These are phyloP conservation scores for Stenolophus ochropezus DNA, from an alignment of 2,888 invertebrate genomes.

Conservation along the genomic window DNA sequence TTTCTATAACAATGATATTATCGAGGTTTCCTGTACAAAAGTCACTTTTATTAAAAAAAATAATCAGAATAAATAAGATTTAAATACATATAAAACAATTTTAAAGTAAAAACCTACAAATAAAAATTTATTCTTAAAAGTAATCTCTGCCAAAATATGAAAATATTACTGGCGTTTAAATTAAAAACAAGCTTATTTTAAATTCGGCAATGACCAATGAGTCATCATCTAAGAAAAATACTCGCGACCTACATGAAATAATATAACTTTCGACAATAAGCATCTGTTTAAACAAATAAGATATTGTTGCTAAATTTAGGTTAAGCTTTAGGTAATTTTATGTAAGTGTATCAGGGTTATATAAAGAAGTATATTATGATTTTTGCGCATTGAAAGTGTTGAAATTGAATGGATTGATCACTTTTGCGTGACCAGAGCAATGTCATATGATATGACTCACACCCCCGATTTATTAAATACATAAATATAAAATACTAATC, in stretches of 20 bases:
- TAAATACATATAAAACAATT: background rate
- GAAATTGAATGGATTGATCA: background rate
- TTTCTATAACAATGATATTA: background rate
- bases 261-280: conserved; percentile 4
- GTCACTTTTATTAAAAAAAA: background rate
- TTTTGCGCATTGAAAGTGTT: conserved; percentile 11
- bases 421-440: conserved; percentile 20
- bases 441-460: conserved; percentile 36
- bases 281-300: conserved; percentile 21
- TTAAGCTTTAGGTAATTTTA: conserved; percentile 6
- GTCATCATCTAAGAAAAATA: conserved; percentile 28
- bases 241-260: conserved; percentile 12
- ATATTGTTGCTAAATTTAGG: conserved; percentile 20
- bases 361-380: conserved; percentile 10
- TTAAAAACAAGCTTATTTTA: conserved; percentile 26
- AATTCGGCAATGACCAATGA: conserved; percentile 12
- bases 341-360: conserved; percentile 39
- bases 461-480: conserved; percentile 25
- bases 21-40: conserved; percentile 17
- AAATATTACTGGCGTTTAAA: background rate
- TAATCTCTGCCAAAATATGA: conserved; percentile 9
- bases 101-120: background rate
- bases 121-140: conserved; percentile 9
- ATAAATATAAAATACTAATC: background rate
- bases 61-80: background rate